Evolutionary conservation across 2,888 invertebrate species (phyloP), one percentile per base, ranked within the genome.

Genomic region (Dusona sp.): DNA sequence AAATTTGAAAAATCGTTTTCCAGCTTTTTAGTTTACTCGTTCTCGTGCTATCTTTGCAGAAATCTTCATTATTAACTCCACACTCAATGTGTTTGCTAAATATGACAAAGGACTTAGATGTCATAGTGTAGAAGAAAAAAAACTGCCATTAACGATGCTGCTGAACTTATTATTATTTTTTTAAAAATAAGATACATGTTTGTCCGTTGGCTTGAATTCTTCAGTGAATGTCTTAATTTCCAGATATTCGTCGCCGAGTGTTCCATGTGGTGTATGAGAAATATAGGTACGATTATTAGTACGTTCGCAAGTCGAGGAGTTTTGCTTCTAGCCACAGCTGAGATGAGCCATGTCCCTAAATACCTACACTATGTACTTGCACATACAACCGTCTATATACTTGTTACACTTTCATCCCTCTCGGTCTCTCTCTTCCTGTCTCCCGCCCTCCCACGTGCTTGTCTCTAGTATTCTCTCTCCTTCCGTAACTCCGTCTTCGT

Each of bases 361-460:
- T 57, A 65, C 45, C 33, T 48, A 65, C 65, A 25, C 29, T 16
- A 57, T 75, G 67, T 38, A 38, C 42, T 51, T 74, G 11, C 51
- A 51, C 77, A 72, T 64, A 77, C 33, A 45, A 29, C 33, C 25
- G 29, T 78, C 38, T 42, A 51, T 45, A 42, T 78, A 64, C 48
- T 61, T 36, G 79, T 70, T 80, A 81, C 84, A 84, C 65, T 84
- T 75, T 82, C 75, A 72, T 16, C 48, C 33, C 65, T 65, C 73
- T 42, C 74, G 38, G 22, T 29, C 61, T 61, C n/a, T 77, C 29
- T 65, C 51, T 72, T 48, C 29, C 74, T 81, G 65, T 84, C 78
- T 81, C 48, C 72, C 51, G 67, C 64, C 81, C 48, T 68, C 45
- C 61, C 72, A 33, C 54, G 1, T 2, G 29, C 25, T 61, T 16